Percentiles rank a stretch among this genome's conserved stretches.
Evolutionary conservation across 2,797 vertebrate genomes (phyloP).

Genomic region (Macropodus opercularis): DNA sequence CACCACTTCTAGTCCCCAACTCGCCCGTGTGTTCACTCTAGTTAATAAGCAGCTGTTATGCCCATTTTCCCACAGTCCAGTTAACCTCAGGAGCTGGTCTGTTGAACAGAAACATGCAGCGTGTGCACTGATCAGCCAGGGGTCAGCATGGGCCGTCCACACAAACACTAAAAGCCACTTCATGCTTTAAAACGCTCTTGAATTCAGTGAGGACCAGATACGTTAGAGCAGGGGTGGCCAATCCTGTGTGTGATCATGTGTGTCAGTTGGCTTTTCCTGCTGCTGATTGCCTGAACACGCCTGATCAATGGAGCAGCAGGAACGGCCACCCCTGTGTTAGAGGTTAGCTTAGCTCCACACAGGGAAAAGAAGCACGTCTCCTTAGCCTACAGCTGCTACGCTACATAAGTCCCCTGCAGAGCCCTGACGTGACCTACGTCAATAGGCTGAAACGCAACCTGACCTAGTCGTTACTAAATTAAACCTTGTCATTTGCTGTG

Average conservation of each 20-base stretch:
- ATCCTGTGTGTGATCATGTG: no score
- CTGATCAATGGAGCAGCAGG: no score
- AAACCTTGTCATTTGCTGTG: slow-evolving; percentile 8
- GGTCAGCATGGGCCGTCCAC: no score
- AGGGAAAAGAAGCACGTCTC: not conserved
- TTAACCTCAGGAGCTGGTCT: slow-evolving; percentile 22
- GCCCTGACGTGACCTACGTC: not conserved
- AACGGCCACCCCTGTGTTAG: no score
- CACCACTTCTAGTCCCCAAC: not conserved
- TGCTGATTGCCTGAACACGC: no score
- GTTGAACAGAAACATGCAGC: slow-evolving; percentile 4
- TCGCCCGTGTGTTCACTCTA: not conserved
- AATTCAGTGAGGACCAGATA: no score
- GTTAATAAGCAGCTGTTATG: slow-evolving; percentile 18
- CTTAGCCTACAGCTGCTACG: slow-evolving; percentile 1
- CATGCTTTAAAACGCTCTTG: no score
- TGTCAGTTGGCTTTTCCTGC: no score
- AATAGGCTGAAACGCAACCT: not conserved
- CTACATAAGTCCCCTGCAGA: slow-evolving; percentile 11
- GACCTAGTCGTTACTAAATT: not conserved
- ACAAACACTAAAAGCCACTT: no score
- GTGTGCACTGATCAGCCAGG: not conserved
- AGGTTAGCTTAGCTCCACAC: slow-evolving; percentile 19
- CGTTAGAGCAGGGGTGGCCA: no score
- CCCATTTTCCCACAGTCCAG: slow-evolving; percentile 8